A percentile compares a stretch with the other conserved stretches of the same genome.
These are phyloP conservation scores for Agonopterix alstromeriana DNA, from an alignment of 2,888 invertebrate genomes.

Conservation along the genomic window DNA sequence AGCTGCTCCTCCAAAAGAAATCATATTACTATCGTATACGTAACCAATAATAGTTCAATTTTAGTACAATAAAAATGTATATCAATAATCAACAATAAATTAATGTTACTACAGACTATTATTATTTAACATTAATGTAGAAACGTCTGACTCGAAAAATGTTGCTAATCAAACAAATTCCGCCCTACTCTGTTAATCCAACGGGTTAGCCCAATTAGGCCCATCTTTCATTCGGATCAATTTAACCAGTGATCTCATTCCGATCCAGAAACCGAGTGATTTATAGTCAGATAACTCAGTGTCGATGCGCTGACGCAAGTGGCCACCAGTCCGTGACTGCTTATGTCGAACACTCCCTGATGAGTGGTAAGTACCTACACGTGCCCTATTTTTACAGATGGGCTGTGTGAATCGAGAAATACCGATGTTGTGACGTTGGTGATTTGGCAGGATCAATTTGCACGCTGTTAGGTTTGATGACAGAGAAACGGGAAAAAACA, in stretches of 20 bases:
- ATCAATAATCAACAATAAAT: too few relatives aligned
- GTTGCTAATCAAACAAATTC: conserved; percentile 18
- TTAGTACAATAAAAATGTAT: too few relatives aligned
- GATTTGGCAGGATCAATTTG: too few relatives aligned
- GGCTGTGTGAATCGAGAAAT: conserved; percentile 42
- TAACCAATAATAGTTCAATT: too few relatives aligned
- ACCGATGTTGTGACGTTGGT: conserved; percentile 20
- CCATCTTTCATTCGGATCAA: conserved; percentile 44
- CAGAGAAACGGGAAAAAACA: too few relatives aligned
- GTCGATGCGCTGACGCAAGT: conserved; percentile 66
- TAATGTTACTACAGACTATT: too few relatives aligned
- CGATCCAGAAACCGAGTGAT: conserved; percentile 48
- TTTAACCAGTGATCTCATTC: conserved; percentile 67
- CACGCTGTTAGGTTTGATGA: too few relatives aligned
- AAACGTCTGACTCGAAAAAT: too few relatives aligned
- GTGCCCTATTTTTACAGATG: conserved; percentile 59
- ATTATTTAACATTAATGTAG: too few relatives aligned
- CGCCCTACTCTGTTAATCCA: conserved; percentile 14
- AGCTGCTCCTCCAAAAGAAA: too few relatives aligned
- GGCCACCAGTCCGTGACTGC: conserved; percentile 58
- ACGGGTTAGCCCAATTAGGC: conserved; percentile 38
- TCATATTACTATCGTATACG: too few relatives aligned
- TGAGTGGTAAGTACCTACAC: conserved; percentile 41
- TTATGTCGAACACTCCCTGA: conserved; percentile 55
- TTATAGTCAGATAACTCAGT: conserved; percentile 45